Evolutionary conservation across 2,797 vertebrate species (phyloP).

Genomic region (Macropus fuliginosus): DNA sequence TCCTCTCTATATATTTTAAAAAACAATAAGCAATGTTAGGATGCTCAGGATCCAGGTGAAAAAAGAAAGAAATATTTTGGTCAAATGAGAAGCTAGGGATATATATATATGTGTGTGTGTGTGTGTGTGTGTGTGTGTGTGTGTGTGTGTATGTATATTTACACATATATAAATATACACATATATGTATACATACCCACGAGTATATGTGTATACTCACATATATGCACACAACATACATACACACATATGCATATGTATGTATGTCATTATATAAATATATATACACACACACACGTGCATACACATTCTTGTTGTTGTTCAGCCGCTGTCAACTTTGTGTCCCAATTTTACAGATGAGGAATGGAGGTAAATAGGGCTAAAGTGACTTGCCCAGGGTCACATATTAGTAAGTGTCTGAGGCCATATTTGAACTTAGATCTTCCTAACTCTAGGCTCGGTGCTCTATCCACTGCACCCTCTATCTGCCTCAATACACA

Average conservation of each 20-base stretch:
- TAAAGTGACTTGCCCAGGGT: not conserved
- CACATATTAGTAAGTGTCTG: not conserved
- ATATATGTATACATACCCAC: no score
- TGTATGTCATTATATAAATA: rapidly evolving
- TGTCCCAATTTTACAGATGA: not conserved
- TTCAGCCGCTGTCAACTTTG: not conserved
- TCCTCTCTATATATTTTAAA: slow-evolving; percentile 15
- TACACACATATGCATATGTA: not conserved
- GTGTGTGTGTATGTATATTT: not conserved
- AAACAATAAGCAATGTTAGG: slow-evolving; percentile 20
- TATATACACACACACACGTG: not conserved
- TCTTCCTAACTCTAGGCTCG: not conserved
- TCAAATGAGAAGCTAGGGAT: slow-evolving; percentile 40
- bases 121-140: not conserved
- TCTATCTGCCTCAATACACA: not conserved
- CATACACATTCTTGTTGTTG: not conserved
- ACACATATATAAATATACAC: not conserved
- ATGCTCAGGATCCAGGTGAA: not conserved
- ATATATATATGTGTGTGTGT: not conserved
- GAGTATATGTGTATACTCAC: not conserved
- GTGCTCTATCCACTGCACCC: not conserved
- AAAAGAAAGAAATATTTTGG: slow-evolving; percentile 42
- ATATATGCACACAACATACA: not conserved
- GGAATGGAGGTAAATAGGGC: not conserved
- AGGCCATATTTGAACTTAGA: not conserved